Conservation (phyloP, 2,888 invertebrate species). For the Amaurobius ferox region DNA sequence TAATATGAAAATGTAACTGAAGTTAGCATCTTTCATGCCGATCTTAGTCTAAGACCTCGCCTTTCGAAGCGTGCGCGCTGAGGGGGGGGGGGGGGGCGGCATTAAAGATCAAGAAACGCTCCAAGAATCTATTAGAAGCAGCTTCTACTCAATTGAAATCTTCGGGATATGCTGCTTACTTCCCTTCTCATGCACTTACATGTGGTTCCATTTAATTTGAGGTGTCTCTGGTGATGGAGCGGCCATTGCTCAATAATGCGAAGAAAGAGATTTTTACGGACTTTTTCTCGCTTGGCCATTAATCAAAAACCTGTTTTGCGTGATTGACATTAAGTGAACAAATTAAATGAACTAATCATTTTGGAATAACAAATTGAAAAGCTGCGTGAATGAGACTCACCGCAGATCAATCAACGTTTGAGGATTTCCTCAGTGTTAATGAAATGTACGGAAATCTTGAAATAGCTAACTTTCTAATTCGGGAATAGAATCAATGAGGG, state of each 20-base stretch:
- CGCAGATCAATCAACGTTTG: not conserved
- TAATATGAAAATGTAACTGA: too few species aligned
- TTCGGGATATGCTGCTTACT: not conserved
- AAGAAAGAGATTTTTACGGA: slow-evolving; percentile 10
- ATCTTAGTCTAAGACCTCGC: too few species aligned
- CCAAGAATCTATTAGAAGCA: not conserved
- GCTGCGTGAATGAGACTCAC: slow-evolving; percentile 12
- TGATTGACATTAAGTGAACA: slow-evolving; percentile 18
- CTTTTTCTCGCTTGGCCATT: slow-evolving; percentile 6
- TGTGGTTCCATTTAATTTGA: not conserved
- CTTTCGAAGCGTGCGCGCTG: not conserved
- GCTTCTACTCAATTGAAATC: not conserved
- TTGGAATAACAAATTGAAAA: slow-evolving; percentile 15
- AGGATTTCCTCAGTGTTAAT: not conserved
- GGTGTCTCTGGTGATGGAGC: not conserved
- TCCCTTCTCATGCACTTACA: not conserved
- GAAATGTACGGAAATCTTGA: not conserved
- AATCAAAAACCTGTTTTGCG: slow-evolving; percentile 9
- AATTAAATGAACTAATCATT: slow-evolving; percentile 18
- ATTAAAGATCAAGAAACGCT: not conserved
- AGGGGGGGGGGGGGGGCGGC: too few species aligned
- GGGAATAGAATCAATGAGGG: not conserved
- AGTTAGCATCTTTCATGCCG: too few species aligned
- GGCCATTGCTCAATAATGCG: slow-evolving; percentile 6
- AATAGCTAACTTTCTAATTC: not conserved